These are phyloP conservation scores for Oncorhynchus keta DNA, from an alignment of 2,113 vertebrate genomes.

Conservation along the genomic window DNA sequence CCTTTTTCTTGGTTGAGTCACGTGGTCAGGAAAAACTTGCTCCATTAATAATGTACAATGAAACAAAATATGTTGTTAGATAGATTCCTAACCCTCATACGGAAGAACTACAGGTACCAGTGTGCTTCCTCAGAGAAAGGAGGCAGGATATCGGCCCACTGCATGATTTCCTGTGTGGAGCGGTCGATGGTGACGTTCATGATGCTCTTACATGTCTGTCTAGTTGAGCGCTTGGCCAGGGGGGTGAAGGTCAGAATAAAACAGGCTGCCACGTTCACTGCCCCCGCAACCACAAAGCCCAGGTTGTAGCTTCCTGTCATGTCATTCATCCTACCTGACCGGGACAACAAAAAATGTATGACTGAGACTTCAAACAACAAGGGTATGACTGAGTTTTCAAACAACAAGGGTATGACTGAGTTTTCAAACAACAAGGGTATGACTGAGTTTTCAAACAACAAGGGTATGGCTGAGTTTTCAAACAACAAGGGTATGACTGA, in stretches of 20 bases:
- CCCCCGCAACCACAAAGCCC: conserved; percentile 45
- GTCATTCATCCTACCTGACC: conserved; percentile 45
- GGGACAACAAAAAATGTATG: not conserved
- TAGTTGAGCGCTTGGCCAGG: conserved; percentile 12
- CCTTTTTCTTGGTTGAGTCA: too few species aligned
- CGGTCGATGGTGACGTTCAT: conserved; percentile 37
- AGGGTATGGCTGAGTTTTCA: too few species aligned
- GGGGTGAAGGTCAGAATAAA: conserved; percentile 45
- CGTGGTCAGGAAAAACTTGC: too few species aligned
- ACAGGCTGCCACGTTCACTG: conserved; percentile 31
- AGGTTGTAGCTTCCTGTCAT: conserved; percentile 38
- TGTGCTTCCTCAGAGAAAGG: not conserved
- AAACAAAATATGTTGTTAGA: not conserved
- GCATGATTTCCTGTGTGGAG: conserved; percentile 28
- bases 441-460: too few species aligned
- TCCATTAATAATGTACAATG: not conserved
- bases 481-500: too few species aligned
- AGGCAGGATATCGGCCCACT: conserved; percentile 11
- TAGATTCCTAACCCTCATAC: too few species aligned
- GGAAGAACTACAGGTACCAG: not conserved
- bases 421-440: too few species aligned
- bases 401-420: too few species aligned
- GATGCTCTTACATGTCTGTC: conserved; percentile 32
- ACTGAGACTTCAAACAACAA: not conserved
- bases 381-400: too few species aligned